Conservation (phyloP, 2,113 vertebrate species). For the Cacatua alba region DNA sequence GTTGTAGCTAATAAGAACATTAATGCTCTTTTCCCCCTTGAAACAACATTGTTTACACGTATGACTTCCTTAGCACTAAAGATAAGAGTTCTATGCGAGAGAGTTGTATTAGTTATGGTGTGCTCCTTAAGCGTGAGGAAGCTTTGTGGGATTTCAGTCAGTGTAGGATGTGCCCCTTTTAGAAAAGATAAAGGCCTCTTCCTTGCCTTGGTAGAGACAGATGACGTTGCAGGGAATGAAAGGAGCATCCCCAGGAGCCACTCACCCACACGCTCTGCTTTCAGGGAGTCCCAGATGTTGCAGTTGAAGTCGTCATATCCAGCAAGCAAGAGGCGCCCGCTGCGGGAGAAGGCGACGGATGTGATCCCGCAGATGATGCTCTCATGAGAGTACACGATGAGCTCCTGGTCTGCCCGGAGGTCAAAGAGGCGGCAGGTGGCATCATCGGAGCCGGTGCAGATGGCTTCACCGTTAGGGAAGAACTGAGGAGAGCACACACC, state of each 20-base stretch:
- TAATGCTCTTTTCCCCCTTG: background rate
- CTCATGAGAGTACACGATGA: conserved; percentile 89
- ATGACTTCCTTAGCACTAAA: background rate
- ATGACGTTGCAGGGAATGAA: background rate
- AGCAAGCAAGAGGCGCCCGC: conserved; percentile 89
- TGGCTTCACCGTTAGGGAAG: conserved; percentile 92
- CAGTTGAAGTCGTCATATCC: conserved; percentile 97
- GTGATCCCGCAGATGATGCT: conserved; percentile 95
- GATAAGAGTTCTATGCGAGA: background rate
- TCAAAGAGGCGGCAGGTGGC: conserved; percentile 93
- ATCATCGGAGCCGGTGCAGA: conserved; percentile 94
- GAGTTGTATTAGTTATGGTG: background rate
- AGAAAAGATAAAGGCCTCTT: background rate
- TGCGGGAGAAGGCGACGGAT: conserved; percentile 90
- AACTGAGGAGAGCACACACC: conserved; percentile 77
- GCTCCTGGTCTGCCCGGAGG: conserved; percentile 95
- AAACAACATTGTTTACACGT: background rate
- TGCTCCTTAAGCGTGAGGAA: accelerated
- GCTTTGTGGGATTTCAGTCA: background rate
- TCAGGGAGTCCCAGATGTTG: conserved; percentile 91
- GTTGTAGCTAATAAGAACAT: background rate
- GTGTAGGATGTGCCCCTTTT: accelerated
- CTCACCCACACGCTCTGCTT: conserved; percentile 32
- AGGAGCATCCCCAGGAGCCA: background rate
- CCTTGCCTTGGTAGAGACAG: background rate